A percentile compares a stretch with the other conserved stretches of the same genome.
Conservation (phyloP, 2,797 vertebrate genomes). For the Pangasius djambal region DNA sequence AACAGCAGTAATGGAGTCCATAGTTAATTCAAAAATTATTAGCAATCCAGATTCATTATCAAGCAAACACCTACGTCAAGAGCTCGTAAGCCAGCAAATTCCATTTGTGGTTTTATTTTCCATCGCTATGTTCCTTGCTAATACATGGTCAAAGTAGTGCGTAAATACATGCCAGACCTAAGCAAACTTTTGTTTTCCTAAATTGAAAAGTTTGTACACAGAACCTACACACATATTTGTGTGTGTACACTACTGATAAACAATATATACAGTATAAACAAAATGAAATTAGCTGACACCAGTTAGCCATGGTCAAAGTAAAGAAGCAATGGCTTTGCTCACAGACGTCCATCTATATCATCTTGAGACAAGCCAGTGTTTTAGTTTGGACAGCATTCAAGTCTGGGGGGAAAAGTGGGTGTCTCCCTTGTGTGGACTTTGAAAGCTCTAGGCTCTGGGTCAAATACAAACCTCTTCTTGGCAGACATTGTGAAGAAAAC, state of each 20-base stretch:
- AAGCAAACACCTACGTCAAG: background rate
- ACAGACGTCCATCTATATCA: constrained; percentile 42
- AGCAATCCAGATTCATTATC: background rate
- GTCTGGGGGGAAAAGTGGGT: constrained; percentile 37
- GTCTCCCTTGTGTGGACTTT: constrained; percentile 39
- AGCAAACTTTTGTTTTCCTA: background rate
- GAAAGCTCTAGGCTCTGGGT: constrained; percentile 48
- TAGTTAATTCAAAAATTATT: background rate
- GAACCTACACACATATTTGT: background rate
- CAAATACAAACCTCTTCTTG: constrained; percentile 52
- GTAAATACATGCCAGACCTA: background rate
- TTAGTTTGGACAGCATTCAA: constrained; percentile 46
- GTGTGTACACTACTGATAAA: background rate
- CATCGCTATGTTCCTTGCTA: background rate
- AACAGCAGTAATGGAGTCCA: background rate
- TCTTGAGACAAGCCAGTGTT: constrained; percentile 43
- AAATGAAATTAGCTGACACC: constrained; percentile 34
- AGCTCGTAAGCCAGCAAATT: background rate
- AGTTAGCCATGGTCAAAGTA: constrained; percentile 15
- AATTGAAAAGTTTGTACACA: constrained; percentile 8
- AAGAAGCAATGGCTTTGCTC: constrained; percentile 15
- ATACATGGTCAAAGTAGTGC: background rate
- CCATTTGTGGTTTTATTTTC: background rate
- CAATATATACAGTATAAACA: constrained; percentile 8
- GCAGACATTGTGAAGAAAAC: constrained; percentile 39